A percentile compares a stretch with the other conserved stretches of the same genome.
Evolutionary conservation across 2,888 invertebrate species (phyloP).

Genomic region (Entomobrya proxima): DNA sequence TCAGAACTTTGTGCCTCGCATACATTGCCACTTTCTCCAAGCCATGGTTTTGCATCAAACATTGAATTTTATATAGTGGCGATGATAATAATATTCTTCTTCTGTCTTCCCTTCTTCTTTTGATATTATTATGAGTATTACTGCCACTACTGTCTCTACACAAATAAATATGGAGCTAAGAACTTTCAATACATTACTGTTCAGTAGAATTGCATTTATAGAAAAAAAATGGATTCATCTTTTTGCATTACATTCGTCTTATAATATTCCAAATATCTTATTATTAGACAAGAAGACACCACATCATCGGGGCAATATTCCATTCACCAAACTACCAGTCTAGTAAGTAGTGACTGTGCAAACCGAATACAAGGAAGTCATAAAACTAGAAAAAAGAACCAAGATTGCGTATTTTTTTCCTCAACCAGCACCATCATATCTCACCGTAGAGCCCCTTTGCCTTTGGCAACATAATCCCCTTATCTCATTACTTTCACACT

Average conservation of each 20-base stretch:
- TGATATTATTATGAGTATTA: constrained; percentile 23
- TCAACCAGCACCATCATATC: constrained; percentile 58
- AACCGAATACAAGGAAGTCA: constrained; percentile 57
- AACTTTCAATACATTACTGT: not conserved
- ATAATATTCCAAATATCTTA: constrained; percentile 15
- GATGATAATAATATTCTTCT: constrained; percentile 16
- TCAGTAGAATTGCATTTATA: not conserved
- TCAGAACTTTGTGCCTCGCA: constrained; percentile 11
- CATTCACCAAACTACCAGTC: too few relatives aligned
- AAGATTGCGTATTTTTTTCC: constrained; percentile 62
- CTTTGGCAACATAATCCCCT: constrained; percentile 70
- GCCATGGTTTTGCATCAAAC: constrained; percentile 25
- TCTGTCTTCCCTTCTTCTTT: not conserved
- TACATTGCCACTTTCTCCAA: not conserved
- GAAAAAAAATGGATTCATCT: constrained; percentile 48
- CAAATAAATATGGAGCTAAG: constrained; percentile 22
- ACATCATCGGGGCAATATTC: not conserved
- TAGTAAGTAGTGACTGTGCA: too few relatives aligned
- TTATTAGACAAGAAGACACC: not conserved
- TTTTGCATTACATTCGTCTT: constrained; percentile 52
- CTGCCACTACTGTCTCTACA: too few relatives aligned
- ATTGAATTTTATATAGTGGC: too few relatives aligned
- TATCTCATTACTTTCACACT: constrained; percentile 72
- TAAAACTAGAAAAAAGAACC: constrained; percentile 61
- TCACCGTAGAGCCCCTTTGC: constrained; percentile 60